phyloP scores from a whole-genome alignment of 2,888 invertebrate species.

The Cyaniris semiargus region DNA sequence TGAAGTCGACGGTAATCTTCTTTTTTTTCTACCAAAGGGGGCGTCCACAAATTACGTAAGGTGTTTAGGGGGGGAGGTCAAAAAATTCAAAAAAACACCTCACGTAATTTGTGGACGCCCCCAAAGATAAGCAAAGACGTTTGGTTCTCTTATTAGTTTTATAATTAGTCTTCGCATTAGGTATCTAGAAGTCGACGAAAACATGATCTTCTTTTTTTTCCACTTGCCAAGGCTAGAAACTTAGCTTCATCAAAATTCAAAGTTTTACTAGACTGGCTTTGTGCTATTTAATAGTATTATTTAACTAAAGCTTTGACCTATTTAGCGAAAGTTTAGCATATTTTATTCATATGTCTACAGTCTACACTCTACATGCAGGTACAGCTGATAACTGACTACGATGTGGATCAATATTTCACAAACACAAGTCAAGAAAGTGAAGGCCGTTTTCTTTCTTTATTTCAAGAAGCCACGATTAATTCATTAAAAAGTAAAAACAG shows the following conservation, averaged over 20 bases:
- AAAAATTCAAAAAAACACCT: too few species aligned
- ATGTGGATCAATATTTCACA: constrained; percentile 11
- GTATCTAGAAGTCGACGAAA: neutral
- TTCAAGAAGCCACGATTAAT: neutral
- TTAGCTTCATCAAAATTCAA: neutral
- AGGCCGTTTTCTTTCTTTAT: neutral
- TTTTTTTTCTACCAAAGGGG: neutral
- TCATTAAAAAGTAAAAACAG: neutral
- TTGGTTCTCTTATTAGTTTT: neutral
- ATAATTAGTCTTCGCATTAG: neutral
- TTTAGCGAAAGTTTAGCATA: neutral
- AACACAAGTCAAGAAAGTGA: neutral
- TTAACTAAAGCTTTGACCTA: neutral
- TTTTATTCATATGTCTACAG: neutral
- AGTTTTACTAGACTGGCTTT: neutral
- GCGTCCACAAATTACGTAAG: too few species aligned
- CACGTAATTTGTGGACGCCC: too few species aligned
- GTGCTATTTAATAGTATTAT: neutral
- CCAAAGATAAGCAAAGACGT: neutral
- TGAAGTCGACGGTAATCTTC: neutral
- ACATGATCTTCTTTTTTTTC: neutral
- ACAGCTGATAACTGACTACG: neutral
- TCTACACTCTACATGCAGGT: neutral
- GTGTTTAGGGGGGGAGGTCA: too few species aligned
- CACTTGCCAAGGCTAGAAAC: neutral